Conservation (phyloP, 2,113 vertebrate species). For the Poeciliopsis retropinna region DNA sequence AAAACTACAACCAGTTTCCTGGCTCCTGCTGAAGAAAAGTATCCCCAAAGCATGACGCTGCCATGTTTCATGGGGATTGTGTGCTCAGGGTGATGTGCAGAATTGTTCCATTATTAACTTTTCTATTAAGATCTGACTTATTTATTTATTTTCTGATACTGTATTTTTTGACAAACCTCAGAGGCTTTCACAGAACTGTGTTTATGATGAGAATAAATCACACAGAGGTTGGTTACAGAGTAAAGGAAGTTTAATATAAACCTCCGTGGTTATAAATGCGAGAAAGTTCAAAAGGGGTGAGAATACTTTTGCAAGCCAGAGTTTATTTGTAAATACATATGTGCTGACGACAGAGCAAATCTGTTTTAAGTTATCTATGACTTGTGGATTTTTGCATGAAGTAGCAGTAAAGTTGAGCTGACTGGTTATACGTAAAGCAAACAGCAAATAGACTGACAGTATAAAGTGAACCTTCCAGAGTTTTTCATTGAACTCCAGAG, state of each 20-base stretch:
- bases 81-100: too few relatives aligned
- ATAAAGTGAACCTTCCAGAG: not conserved
- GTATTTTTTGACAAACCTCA: not conserved
- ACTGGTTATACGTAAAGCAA: too few relatives aligned
- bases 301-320: too few relatives aligned
- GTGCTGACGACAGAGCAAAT: not conserved
- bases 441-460: not conserved
- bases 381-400: not conserved
- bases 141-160: not conserved
- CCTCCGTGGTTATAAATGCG: too few relatives aligned
- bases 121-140: not conserved
- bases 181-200: not conserved
- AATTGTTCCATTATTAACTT: not conserved
- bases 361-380: not conserved
- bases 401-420: not conserved
- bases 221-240: not conserved
- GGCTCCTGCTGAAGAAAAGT: not conserved
- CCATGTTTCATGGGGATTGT: not conserved
- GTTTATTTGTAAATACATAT: too few relatives aligned
- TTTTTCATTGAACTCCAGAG: slow-evolving; percentile 22
- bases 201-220: not conserved
- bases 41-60: not conserved
- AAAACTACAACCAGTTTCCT: not conserved
- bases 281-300: too few relatives aligned
- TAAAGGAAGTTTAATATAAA: too few relatives aligned